phyloP scores from a whole-genome alignment of 1,140 invertebrate genomes.

The Drosophila melanica region DNA sequence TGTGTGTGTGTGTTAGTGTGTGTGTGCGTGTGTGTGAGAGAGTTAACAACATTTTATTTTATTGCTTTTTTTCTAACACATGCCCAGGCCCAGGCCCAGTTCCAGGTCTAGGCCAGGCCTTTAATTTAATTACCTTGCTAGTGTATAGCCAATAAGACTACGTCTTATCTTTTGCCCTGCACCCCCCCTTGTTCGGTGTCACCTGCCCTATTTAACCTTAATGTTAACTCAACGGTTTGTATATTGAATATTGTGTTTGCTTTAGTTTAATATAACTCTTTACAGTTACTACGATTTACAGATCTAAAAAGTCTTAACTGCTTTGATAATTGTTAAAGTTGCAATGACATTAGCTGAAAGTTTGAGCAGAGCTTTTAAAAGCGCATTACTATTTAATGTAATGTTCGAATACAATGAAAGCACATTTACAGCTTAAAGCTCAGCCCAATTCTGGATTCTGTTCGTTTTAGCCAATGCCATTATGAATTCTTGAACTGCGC shows the following conservation, averaged over 20 bases:
- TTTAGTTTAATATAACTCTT: slow-evolving; percentile 32
- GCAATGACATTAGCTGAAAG: slow-evolving; percentile 14
- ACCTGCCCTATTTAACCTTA: slow-evolving; percentile 46
- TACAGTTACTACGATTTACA: slow-evolving; percentile 55
- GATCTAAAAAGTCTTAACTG: slow-evolving; percentile 66
- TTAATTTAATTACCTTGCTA: slow-evolving; percentile 66
- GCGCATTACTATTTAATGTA: background rate
- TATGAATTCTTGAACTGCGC: slow-evolving; percentile 14
- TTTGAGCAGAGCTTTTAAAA: background rate
- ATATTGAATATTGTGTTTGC: slow-evolving; percentile 28
- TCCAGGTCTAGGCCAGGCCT: slow-evolving; percentile 44
- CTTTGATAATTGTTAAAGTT: slow-evolving; percentile 12
- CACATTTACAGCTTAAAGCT: background rate
- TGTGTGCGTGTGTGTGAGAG: slow-evolving; percentile 24
- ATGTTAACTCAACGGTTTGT: slow-evolving; percentile 67
- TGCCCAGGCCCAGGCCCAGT: slow-evolving; percentile 19
- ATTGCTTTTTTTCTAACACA: slow-evolving; percentile 69
- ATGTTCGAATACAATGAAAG: background rate
- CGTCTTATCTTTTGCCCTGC: slow-evolving; percentile 39
- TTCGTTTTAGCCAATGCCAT: slow-evolving; percentile 5
- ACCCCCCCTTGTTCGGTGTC: background rate
- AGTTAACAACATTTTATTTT: slow-evolving; percentile 58
- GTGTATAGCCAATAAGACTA: slow-evolving; percentile 41
- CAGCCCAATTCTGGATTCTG: background rate
- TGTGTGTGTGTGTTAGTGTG: slow-evolving; percentile 21